Conservation (phyloP, 2,797 vertebrate species). For the Catharus ustulatus region DNA sequence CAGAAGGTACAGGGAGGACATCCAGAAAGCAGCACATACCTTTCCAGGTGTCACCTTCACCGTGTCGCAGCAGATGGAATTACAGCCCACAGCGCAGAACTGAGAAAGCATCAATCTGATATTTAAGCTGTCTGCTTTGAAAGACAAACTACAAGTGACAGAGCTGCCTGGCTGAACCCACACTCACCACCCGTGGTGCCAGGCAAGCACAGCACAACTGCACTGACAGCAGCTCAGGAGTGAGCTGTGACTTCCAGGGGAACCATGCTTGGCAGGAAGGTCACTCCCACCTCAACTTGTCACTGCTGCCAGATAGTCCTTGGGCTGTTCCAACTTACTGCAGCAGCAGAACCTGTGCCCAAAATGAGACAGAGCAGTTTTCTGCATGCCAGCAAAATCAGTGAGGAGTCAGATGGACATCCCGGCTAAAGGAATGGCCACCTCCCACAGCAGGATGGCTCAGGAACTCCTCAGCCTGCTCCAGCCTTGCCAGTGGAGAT, state of each 20-base stretch:
- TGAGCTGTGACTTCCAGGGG: not conserved
- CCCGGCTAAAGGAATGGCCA: not conserved
- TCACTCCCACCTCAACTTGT: not conserved
- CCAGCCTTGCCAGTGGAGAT: not conserved
- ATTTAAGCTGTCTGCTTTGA: constrained; percentile 32
- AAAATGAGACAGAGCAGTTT: not conserved
- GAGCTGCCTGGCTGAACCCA: not conserved
- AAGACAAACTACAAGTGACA: constrained; percentile 11
- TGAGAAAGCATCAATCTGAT: constrained; percentile 31
- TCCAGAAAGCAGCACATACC: not conserved
- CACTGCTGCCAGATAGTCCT: not conserved
- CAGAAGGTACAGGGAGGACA: not conserved
- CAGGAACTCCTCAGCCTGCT: not conserved
- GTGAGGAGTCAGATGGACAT: not conserved
- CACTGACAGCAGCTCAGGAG: not conserved
- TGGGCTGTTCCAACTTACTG: not conserved
- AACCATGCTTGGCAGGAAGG: not conserved
- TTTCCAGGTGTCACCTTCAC: constrained; percentile 52
- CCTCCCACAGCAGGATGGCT: not conserved
- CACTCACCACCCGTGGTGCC: not conserved
- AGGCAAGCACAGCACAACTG: not conserved
- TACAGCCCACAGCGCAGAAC: not conserved
- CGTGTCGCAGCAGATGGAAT: constrained; percentile 29
- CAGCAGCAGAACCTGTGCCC: not conserved
- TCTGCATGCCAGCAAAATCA: not conserved